Conservation (phyloP, 2,113 vertebrate species). For the Lipophrys pholis region DNA sequence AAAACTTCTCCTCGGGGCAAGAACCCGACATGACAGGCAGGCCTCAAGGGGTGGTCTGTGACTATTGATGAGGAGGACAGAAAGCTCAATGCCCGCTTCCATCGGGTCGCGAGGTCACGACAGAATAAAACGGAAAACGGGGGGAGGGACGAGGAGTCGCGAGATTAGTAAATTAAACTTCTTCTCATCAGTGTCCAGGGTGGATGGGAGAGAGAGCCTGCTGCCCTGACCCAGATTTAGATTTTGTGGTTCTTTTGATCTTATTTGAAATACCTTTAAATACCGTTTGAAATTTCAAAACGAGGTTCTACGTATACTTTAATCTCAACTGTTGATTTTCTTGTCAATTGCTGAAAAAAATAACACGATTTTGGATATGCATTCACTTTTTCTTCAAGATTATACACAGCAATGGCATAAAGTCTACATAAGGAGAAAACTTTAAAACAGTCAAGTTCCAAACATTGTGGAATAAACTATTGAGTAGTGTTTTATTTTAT, state of each 20-base stretch:
- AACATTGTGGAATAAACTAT: no score
- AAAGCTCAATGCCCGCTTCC: slow-evolving; percentile 26
- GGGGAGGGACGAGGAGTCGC: slow-evolving; percentile 12
- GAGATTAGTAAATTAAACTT: slow-evolving; percentile 72
- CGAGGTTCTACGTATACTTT: neutral
- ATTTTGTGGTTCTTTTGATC: neutral
- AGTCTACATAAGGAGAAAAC: no score
- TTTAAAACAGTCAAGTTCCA: neutral
- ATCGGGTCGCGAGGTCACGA: slow-evolving; percentile 71
- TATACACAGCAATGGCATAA: no score
- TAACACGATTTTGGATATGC: neutral
- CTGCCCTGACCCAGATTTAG: no score
- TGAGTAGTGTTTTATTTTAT: no score
- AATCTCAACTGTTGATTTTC: neutral
- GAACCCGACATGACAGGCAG: slow-evolving; percentile 27
- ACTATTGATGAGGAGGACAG: slow-evolving; percentile 67
- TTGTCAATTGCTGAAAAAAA: neutral
- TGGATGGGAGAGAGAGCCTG: slow-evolving; percentile 3
- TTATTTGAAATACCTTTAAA: neutral
- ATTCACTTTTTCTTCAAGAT: neutral
- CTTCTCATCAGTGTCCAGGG: slow-evolving; percentile 35
- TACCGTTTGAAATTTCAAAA: neutral
- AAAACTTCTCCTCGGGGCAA: slow-evolving; percentile 6
- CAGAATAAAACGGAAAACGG: slow-evolving; percentile 48
- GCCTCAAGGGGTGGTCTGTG: slow-evolving; percentile 67